phyloP scores from a whole-genome alignment of 2,888 invertebrate genomes.

The Schizaphis graminum region DNA sequence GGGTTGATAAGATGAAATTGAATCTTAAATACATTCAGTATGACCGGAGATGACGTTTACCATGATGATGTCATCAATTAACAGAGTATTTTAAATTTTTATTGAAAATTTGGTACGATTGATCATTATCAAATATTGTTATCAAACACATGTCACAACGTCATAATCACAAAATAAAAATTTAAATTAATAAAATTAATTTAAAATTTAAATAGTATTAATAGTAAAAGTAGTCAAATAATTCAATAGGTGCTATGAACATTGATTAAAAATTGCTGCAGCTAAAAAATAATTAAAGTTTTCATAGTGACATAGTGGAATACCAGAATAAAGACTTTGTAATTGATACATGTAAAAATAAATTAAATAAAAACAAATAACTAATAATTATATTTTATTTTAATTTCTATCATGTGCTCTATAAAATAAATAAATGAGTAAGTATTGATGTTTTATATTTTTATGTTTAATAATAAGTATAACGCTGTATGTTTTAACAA shows the following conservation, averaged over 20 bases:
- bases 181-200: not conserved
- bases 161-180: not conserved
- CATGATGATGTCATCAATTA: slow-evolving; percentile 23
- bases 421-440: not conserved
- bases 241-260: no score
- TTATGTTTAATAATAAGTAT: not conserved
- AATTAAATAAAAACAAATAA: not conserved
- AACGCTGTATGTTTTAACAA: not conserved
- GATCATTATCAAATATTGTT: slow-evolving; percentile 33
- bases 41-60: slow-evolving; percentile 55
- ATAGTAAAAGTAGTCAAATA: not conserved
- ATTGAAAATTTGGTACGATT: slow-evolving; percentile 6
- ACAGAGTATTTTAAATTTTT: not conserved
- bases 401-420: not conserved
- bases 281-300: no score
- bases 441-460: not conserved
- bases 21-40: not conserved
- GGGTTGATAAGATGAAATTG: slow-evolving; percentile 31
- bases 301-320: not conserved
- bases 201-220: not conserved
- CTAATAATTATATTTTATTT: not conserved
- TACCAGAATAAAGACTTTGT: not conserved
- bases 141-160: slow-evolving; percentile 33
- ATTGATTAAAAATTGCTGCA: no score
- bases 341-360: not conserved